Percentiles rank a stretch among this genome's conserved stretches.
These are phyloP conservation scores for Rostratula benghalensis DNA, from an alignment of 2,113 vertebrate genomes.

Conservation along the genomic window DNA sequence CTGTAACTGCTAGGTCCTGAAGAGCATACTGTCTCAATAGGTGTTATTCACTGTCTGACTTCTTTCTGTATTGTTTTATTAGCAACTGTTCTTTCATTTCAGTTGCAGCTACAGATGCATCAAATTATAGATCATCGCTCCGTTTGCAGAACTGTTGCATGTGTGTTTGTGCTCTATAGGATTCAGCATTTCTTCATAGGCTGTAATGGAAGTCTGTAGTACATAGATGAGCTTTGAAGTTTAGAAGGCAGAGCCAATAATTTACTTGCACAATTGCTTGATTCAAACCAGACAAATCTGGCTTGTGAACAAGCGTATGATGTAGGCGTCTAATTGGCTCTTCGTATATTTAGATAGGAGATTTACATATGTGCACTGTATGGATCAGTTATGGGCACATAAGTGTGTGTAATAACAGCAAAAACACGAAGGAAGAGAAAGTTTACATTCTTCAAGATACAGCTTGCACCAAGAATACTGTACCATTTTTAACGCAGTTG, in stretches of 20 bases:
- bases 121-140: not conserved
- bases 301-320: not conserved
- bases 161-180: not conserved
- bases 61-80: not conserved
- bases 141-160: slow-evolving; percentile 2
- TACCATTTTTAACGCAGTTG: slow-evolving; percentile 12
- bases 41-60: not conserved
- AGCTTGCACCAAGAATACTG: not conserved
- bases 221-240: not conserved
- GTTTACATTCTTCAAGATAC: not conserved
- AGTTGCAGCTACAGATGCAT: slow-evolving; percentile 20
- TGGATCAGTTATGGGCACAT: not conserved
- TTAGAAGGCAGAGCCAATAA: not conserved
- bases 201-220: slow-evolving; percentile 2
- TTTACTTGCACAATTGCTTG: not conserved
- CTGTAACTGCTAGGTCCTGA: not conserved
- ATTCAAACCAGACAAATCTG: not conserved
- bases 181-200: not conserved
- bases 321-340: not conserved
- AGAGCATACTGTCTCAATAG: not conserved
- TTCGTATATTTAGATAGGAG: not conserved
- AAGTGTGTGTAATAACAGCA: not conserved
- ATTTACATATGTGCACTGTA: not conserved
- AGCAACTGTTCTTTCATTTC: not conserved
- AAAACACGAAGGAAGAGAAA: not conserved